A percentile compares a stretch with the other conserved stretches of the same genome.
These are phyloP conservation scores for Eriocheir sinensis DNA, from an alignment of 1,140 invertebrate species.

Conservation along the genomic window DNA sequence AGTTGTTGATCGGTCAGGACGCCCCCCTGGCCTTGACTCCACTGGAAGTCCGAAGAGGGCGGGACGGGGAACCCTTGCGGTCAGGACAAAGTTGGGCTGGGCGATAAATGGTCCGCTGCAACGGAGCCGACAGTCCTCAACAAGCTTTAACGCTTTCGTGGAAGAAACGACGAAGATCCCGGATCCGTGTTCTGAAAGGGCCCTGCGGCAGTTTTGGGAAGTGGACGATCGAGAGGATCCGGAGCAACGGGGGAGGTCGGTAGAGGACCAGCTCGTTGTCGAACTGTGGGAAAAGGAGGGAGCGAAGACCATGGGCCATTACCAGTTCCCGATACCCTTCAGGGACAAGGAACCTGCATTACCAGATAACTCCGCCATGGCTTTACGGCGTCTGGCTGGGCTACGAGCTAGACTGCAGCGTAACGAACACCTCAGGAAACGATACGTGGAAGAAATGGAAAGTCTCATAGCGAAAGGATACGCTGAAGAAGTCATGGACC, in stretches of 20 bases:
- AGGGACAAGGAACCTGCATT: background rate
- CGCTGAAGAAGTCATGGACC: background rate
- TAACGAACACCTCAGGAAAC: background rate
- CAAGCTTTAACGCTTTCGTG: background rate
- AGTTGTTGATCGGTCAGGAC: background rate
- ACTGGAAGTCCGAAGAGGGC: slow-evolving; percentile 9
- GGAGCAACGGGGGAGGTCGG: background rate
- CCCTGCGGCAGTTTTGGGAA: slow-evolving; percentile 3
- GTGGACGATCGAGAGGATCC: background rate
- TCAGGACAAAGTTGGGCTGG: slow-evolving; percentile 48
- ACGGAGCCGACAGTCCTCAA: no score
- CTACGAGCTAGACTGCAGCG: background rate
- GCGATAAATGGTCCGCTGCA: slow-evolving; percentile 29
- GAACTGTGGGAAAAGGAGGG: background rate
- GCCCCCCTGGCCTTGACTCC: background rate
- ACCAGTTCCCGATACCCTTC: slow-evolving; percentile 51
- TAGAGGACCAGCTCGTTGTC: background rate
- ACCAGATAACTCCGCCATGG: background rate
- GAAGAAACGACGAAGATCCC: background rate
- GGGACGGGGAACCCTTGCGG: background rate
- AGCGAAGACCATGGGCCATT: background rate
- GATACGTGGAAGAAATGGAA: slow-evolving; percentile 5
- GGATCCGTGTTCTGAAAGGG: background rate
- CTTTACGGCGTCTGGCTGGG: background rate
- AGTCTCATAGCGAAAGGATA: background rate